phyloP scores from a whole-genome alignment of 2,888 invertebrate genomes.

The Rhamnusium bicolor region DNA sequence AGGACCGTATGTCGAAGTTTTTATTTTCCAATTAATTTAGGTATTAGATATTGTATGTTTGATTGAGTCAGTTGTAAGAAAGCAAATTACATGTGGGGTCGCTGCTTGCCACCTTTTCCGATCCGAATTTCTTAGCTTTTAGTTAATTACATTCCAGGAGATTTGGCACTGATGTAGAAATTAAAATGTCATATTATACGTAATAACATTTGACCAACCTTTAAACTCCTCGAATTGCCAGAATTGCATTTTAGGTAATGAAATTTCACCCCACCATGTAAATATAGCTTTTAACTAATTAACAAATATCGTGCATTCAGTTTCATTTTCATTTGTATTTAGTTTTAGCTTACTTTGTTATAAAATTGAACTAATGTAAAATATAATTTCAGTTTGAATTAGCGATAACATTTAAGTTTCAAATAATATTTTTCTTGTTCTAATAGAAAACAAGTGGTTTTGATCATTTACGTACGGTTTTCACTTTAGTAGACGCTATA shows the following conservation, averaged over 20 bases:
- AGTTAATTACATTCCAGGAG: background rate
- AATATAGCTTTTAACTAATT: constrained; percentile 8
- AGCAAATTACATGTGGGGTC: too few relatives aligned
- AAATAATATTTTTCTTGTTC: too few relatives aligned
- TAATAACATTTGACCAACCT: background rate
- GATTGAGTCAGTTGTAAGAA: too few relatives aligned
- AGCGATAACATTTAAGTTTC: background rate
- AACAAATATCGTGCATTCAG: constrained; percentile 9
- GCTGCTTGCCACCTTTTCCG: too few relatives aligned
- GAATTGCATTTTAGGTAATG: constrained; percentile 9
- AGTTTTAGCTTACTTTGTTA: background rate
- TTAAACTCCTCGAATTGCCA: constrained; percentile 7
- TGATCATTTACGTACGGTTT: too few relatives aligned
- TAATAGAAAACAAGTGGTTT: too few relatives aligned
- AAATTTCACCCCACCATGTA: background rate
- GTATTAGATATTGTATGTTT: too few relatives aligned
- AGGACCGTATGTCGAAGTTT: too few relatives aligned
- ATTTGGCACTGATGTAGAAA: background rate
- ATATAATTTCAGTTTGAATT: background rate
- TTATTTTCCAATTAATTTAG: too few relatives aligned
- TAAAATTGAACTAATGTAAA: background rate
- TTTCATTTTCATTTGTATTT: constrained; percentile 11
- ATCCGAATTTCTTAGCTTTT: too few relatives aligned
- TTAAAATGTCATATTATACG: background rate
- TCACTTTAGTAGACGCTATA: too few relatives aligned